Percentiles rank a stretch among this genome's conserved stretches.
Conservation (phyloP, 2,888 invertebrate genomes). For the Meganola albula region DNA sequence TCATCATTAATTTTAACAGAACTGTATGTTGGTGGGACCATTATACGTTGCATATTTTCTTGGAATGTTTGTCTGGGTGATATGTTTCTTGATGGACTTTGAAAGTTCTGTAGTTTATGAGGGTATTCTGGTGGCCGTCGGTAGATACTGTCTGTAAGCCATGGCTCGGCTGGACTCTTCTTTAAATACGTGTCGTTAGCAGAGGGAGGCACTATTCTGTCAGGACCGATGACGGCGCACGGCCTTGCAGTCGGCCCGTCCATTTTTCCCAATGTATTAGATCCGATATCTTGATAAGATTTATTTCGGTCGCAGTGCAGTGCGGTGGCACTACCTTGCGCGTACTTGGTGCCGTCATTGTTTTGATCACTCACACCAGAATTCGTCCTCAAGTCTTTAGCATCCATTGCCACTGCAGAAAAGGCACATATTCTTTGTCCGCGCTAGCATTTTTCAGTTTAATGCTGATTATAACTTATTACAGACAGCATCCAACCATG, state of each 20-base stretch:
- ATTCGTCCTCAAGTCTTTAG: slow-evolving; percentile 64
- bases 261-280: slow-evolving; percentile 60
- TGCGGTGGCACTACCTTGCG: slow-evolving; percentile 43
- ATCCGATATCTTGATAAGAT: slow-evolving; percentile 57
- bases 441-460: slow-evolving; percentile 50
- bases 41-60: slow-evolving; percentile 72
- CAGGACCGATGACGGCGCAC: slow-evolving; percentile 73
- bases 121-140: slow-evolving; percentile 59
- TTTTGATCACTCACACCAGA: slow-evolving; percentile 53
- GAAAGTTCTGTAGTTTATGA: slow-evolving; percentile 49
- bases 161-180: slow-evolving; percentile 50
- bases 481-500: slow-evolving; percentile 27
- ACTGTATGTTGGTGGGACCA: slow-evolving; percentile 62
- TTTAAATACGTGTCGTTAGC: slow-evolving; percentile 49
- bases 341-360: slow-evolving; percentile 63
- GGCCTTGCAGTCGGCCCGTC: slow-evolving; percentile 59
- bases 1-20: slow-evolving; percentile 54
- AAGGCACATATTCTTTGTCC: slow-evolving; percentile 40
- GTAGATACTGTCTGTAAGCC: slow-evolving; percentile 51
- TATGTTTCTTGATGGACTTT: slow-evolving; percentile 64
- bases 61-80: slow-evolving; percentile 75
- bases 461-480: slow-evolving; percentile 21
- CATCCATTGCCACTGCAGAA: slow-evolving; percentile 59
- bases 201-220: slow-evolving; percentile 56
- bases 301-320: slow-evolving; percentile 55